Base-by-base conservation (phyloP, 2,888 invertebrate genomes). In the Carabus problematicus region DNA sequence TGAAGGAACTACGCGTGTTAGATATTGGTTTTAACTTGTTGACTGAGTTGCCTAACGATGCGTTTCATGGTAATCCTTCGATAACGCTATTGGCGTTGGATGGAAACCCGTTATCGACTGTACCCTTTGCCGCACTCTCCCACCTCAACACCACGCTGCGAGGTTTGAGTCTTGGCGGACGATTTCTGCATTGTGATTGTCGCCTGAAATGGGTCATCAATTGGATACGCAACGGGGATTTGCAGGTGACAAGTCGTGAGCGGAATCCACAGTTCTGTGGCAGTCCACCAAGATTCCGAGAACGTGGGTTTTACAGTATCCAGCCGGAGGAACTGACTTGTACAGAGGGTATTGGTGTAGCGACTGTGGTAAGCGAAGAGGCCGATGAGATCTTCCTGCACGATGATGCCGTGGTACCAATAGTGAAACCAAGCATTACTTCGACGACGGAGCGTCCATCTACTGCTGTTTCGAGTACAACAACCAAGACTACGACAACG, bases 221-320 rank as follows among this genome's bases (percentile, higher is more conserved):
- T 78, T 96, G 95, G 96, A 94, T 95, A 74, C 87, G 90, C 63
- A 90, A 90, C 72, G 91, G 91, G 11, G 95, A 95, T 79, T 84
- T 96, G 47, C 95, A 96, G 86, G 95, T 96, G 16, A 95, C 95
- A 9, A 95, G 95, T 72, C 87, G 95, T 52, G 96, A 96, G 81
- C 86, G 94, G 75, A 94, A 93, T 81, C 95, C 95, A 7, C 95
- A 96, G 80, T 96, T 95, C 81, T 96, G 95, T 77, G 95, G 95
- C 11, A 89, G 89, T 74, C 96, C 96, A 0, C 84, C 88, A 0
- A 85, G 89, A 72, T 90, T 95, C 76, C 87, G 92, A 69, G 92
- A 93, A 72, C 86, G 91, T 56, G 93, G 91, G 43, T 95, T 96
- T 82, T 94, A 95, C 79, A 93, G 92, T 76, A 92, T 96, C 74